Base-by-base conservation (phyloP, 2,113 vertebrate genomes). In the Dicentrarchus labrax region DNA sequence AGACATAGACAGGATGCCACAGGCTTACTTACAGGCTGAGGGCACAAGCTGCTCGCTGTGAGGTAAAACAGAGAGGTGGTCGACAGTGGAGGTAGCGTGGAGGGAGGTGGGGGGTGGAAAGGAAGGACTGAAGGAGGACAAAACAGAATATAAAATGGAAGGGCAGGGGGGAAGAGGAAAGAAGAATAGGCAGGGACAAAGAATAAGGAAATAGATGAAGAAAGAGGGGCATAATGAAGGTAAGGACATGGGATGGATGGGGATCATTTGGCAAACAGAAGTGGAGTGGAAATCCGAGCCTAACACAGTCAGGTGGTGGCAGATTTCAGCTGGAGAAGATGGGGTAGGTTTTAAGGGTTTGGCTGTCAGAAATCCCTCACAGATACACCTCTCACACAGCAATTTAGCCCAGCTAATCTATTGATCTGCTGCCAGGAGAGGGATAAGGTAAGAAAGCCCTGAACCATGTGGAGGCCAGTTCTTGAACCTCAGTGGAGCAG, bases 361-460 rank as follows among this genome's bases (percentile, higher is more conserved):
- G 22, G 17, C 65, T 77, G 66, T 61, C 59, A 59, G 30, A 87
- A 85, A 85, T 82, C 84, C 87, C 71, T 60, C 47, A 62, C 60
- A 70, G 70, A 82, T 62, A 73, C 78, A 80, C 48, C 68, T 66
- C 74, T 78, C 77, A 81, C 76, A 45, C 51, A 54, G 69, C 82
- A 68, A 64, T 81, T 82, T 76, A 76, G 73, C 72, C 79, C 78
- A 0, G 4, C 57, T 87, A 86, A 89, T 86, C 59, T 86, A 60
- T 65, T 71, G 80, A 88, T 87, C 82, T 80, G 19, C 84, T 83
- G 89, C 86, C 86, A 88, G 62, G 67, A 50, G 59, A 71, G 68
- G 81, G 79, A 91, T 82, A 21, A 86, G 59, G 24, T 36, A 62
- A 16, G 39, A 65, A 21, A 89, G 53, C 47, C 47, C 43, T 9